Conservation (phyloP, 2,888 invertebrate genomes). For the Noctua janthina region DNA sequence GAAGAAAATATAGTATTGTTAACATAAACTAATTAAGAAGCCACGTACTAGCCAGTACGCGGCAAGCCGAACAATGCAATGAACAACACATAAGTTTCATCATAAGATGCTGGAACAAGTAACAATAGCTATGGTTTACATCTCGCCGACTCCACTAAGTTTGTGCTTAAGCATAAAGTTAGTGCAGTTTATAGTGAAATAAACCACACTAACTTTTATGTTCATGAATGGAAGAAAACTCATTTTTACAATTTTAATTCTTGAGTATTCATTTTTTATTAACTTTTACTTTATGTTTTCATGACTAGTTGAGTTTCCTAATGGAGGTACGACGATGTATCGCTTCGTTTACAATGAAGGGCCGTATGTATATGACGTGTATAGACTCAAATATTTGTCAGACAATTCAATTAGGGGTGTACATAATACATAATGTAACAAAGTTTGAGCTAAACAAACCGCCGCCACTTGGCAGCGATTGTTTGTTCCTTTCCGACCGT, state of each 20-base stretch:
- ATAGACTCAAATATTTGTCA: conserved; percentile 72
- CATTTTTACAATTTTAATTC: not conserved
- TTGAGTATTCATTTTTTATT: not conserved
- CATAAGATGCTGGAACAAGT: not conserved
- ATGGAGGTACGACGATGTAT: conserved; percentile 2
- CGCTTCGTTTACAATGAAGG: not conserved
- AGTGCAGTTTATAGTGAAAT: conserved; percentile 8
- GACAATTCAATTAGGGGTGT: conserved; percentile 77
- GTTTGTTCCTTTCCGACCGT: conserved; percentile 73
- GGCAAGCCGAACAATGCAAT: conserved; percentile 13
- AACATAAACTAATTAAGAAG: conserved; percentile 8
- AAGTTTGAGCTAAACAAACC: conserved; percentile 70
- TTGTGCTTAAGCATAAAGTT: not conserved
- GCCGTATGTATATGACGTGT: not conserved
- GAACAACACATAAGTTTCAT: conserved; percentile 3
- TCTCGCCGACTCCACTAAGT: not conserved
- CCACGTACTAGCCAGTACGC: not conserved
- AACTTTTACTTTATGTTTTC: not conserved
- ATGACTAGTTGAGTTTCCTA: conserved; percentile 19
- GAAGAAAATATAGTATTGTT: conserved; percentile 14
- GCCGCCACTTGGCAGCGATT: conserved; percentile 72
- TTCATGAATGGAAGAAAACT: conserved; percentile 14
- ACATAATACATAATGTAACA: conserved; percentile 74
- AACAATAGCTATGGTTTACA: conserved; percentile 3
- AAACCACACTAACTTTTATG: not conserved